These are phyloP conservation scores for Brenthis ino DNA, from an alignment of 2,888 invertebrate genomes.

Conservation along the genomic window DNA sequence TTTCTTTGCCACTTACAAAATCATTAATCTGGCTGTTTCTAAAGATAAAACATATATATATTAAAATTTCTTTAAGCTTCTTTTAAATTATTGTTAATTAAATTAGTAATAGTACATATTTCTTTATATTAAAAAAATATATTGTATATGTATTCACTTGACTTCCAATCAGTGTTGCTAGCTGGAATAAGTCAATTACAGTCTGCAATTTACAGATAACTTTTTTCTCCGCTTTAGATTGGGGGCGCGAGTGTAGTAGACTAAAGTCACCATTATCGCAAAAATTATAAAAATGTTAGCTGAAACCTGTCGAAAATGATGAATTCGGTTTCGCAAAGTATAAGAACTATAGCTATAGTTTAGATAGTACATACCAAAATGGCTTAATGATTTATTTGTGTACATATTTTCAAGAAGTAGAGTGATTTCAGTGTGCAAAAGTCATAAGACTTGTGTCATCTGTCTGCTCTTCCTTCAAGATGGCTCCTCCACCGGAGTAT, in stretches of 20 bases:
- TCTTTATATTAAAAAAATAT: too few relatives aligned
- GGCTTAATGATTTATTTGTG: slow-evolving; percentile 67
- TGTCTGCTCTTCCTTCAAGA: slow-evolving; percentile 84
- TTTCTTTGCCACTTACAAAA: too few relatives aligned
- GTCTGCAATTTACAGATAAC: background rate
- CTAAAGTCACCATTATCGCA: slow-evolving; percentile 46
- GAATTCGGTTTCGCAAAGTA: slow-evolving; percentile 68
- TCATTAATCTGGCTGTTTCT: too few relatives aligned
- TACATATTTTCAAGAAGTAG: slow-evolving; percentile 55
- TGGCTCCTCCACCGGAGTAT: slow-evolving; percentile 90
- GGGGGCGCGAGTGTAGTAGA: slow-evolving; percentile 42
- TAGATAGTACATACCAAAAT: slow-evolving; percentile 53
- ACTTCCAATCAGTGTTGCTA: slow-evolving; percentile 33
- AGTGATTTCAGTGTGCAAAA: slow-evolving; percentile 73
- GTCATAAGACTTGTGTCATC: slow-evolving; percentile 83
- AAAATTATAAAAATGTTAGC: slow-evolving; percentile 73
- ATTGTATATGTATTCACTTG: too few relatives aligned
- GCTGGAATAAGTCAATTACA: slow-evolving; percentile 34
- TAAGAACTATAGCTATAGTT: slow-evolving; percentile 66
- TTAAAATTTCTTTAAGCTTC: too few relatives aligned
- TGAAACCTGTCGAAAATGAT: slow-evolving; percentile 75
- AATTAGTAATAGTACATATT: too few relatives aligned
- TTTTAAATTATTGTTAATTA: too few relatives aligned
- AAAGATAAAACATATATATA: too few relatives aligned
- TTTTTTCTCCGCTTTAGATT: slow-evolving; percentile 33